Evolutionary conservation across 2,113 vertebrate species (phyloP), one percentile per base, ranked within the genome.

Genomic region (Sinosuthora webbiana): DNA sequence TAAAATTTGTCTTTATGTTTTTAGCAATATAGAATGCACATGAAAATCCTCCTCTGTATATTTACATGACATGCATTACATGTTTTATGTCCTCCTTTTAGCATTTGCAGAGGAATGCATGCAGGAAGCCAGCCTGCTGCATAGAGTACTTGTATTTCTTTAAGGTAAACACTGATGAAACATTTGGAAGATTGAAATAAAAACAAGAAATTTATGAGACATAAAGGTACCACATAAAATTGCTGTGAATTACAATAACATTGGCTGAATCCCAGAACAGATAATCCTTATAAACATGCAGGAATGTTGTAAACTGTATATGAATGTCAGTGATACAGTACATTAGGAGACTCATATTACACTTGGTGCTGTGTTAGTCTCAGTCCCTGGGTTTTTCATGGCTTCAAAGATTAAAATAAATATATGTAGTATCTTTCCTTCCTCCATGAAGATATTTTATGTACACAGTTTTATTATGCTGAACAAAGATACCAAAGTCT

Each of bases 281-380:
- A 97, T 97, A 96, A 97, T 98, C 93, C 94, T 93, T 94, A 94
- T 97, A 96, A 98, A 97, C 94, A 93, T 83, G 81, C 79, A 96
- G 85, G 87, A 98, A 98, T 97, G 95, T 83, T 96, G 82, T 96
- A 97, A 97, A 95, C 89, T 92, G 35, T 93, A 94, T 95, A 94
- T 95, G 97, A 98, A 97, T 91, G 89, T 95, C 94, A 96, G 83
- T 94, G 82, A 97, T 95, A 92, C 84, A 96, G 77, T 84, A 95
- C 91, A 90, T 96, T 96, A 97, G 91, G 90, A 97, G 90, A 96
- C 92, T 97, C 97, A 83, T 90, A 37, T 97, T 97, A 96, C 82
- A 84, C 35, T 94, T 86, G 81, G 79, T 94, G 52, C 83, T 94
- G 42, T 84, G 35, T 81, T 91, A 93, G 86, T 71, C 68, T 85